A percentile compares a stretch with the other conserved stretches of the same genome.
These are phyloP conservation scores for Actias luna DNA, from an alignment of 2,888 invertebrate species.

Conservation along the genomic window DNA sequence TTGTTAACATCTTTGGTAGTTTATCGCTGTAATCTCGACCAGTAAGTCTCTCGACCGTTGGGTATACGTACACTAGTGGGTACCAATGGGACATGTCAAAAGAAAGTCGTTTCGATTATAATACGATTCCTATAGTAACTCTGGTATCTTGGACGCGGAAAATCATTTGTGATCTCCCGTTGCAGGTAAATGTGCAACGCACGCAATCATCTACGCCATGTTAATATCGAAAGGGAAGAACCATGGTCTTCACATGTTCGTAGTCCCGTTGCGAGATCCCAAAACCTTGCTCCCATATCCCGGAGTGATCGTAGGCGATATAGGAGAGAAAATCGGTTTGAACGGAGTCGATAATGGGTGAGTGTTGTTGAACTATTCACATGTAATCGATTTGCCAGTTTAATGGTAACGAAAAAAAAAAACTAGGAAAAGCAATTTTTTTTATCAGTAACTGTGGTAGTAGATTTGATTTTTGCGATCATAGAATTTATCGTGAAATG, in stretches of 20 bases:
- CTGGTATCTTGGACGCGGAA: not conserved
- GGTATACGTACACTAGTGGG: no score
- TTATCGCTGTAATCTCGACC: no score
- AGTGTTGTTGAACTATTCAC: conserved; percentile 18
- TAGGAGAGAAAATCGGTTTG: conserved; percentile 95
- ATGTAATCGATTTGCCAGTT: not conserved
- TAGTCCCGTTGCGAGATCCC: conserved; percentile 92
- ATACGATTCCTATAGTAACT: no score
- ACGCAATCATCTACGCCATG: conserved; percentile 94
- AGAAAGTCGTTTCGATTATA: no score
- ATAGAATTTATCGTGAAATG: no score
- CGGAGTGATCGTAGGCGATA: conserved; percentile 93
- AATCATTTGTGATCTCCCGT: not conserved
- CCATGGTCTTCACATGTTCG: conserved; percentile 93
- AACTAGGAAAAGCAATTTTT: no score
- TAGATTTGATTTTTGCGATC: no score
- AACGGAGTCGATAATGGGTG: conserved; percentile 98
- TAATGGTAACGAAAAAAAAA: no score
- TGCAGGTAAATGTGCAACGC: conserved; percentile 90
- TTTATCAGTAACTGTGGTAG: no score
- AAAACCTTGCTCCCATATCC: conserved; percentile 86
- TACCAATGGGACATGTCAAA: no score
- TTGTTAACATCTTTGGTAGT: no score
- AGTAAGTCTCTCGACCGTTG: no score
- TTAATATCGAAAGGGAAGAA: conserved; percentile 89